Evolutionary conservation across 2,888 invertebrate species (phyloP).

Genomic region (Diarsia brunnea): DNA sequence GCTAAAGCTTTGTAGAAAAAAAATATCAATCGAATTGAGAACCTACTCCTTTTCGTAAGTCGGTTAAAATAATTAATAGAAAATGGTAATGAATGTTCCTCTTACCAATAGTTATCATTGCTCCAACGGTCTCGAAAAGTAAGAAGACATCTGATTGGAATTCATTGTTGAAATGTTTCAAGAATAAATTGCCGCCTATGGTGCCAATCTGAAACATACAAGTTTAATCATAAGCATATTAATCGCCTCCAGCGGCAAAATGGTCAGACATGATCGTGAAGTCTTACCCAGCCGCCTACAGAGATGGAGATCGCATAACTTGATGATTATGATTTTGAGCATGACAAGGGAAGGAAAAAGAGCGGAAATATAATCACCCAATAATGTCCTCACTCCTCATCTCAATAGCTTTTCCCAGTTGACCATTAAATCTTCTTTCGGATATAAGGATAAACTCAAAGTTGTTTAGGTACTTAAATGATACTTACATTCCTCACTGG

Average conservation of each 20-base stretch:
- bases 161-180: constrained; percentile 92
- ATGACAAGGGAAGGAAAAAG: too few species aligned
- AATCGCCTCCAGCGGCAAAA: neutral
- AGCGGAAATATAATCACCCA: too few species aligned
- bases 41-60: too few species aligned
- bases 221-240: neutral
- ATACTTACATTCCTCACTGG: constrained; percentile 93
- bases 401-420: too few species aligned
- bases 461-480: too few species aligned
- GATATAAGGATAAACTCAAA: neutral
- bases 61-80: neutral
- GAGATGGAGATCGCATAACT: neutral
- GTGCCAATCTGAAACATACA: constrained; percentile 89
- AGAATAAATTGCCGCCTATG: constrained; percentile 93
- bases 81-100: constrained; percentile 5
- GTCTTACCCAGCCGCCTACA: neutral
- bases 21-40: too few species aligned
- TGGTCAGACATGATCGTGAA: neutral
- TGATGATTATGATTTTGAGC: too few species aligned
- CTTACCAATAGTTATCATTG: constrained; percentile 77
- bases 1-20: neutral
- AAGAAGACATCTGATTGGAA: constrained; percentile 94
- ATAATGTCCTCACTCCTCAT: too few species aligned
- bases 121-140: constrained; percentile 81
- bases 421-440: neutral